A percentile compares a stretch with the other conserved stretches of the same genome.
These are phyloP conservation scores for Gymnocephalus cernua DNA, from an alignment of 2,113 vertebrate genomes.

Conservation along the genomic window DNA sequence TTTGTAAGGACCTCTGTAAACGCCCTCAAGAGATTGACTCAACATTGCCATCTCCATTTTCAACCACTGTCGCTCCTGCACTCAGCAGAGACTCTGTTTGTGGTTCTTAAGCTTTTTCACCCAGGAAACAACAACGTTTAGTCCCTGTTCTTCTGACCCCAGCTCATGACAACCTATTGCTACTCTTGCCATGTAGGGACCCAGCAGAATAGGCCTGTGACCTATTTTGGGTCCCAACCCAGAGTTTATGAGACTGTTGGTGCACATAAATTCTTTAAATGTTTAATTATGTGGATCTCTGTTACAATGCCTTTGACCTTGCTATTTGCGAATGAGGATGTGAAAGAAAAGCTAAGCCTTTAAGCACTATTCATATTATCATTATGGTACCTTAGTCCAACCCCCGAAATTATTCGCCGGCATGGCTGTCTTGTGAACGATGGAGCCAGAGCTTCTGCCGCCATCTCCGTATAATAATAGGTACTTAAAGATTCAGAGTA, in stretches of 20 bases:
- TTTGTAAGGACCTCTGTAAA: constrained; percentile 84
- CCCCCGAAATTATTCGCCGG: constrained; percentile 5
- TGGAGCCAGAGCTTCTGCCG: constrained; percentile 25
- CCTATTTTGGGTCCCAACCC: constrained; percentile 41
- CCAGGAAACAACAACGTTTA: constrained; percentile 39
- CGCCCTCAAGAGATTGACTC: constrained; percentile 81
- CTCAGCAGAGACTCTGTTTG: constrained; percentile 64
- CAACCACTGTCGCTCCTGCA: constrained; percentile 80
- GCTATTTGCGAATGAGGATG: constrained; percentile 50
- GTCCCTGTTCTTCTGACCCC: constrained; percentile 38
- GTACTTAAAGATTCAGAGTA: constrained; percentile 49
- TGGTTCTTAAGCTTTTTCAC: constrained; percentile 61
- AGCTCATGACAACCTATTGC: constrained; percentile 49
- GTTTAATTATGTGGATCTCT: constrained; percentile 59
- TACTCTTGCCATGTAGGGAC: constrained; percentile 64
- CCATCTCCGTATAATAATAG: constrained; percentile 38
- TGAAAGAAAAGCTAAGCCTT: constrained; percentile 60
- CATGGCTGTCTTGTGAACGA: constrained; percentile 28
- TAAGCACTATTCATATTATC: constrained; percentile 62
- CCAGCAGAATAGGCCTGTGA: constrained; percentile 43
- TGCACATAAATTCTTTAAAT: constrained; percentile 62
- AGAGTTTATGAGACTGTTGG: constrained; percentile 69
- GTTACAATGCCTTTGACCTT: constrained; percentile 61
- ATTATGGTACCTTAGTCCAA: constrained; percentile 55
- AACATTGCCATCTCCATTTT: constrained; percentile 84